phyloP scores from a whole-genome alignment of 2,888 invertebrate genomes.

The Mythimna lalbum region DNA sequence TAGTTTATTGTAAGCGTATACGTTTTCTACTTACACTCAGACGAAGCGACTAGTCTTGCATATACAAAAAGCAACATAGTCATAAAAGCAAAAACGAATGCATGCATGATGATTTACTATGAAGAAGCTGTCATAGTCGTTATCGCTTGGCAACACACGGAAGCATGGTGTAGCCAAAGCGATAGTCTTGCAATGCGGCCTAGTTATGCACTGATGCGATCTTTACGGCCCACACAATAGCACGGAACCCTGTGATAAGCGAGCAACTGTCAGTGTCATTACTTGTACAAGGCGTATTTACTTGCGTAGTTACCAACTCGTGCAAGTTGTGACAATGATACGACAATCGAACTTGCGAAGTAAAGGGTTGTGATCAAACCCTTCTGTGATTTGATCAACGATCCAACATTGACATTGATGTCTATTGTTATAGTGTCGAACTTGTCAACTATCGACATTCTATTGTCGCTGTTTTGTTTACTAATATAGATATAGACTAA shows the following conservation, averaged over 20 bases:
- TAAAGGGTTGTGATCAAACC: slow-evolving; percentile 48
- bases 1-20: too few species aligned
- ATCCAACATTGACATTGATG: slow-evolving; percentile 30
- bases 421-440: slow-evolving; percentile 43
- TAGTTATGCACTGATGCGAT: slow-evolving; percentile 53
- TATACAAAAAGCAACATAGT: background rate
- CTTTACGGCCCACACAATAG: slow-evolving; percentile 45
- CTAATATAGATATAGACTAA: slow-evolving; percentile 10
- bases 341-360: slow-evolving; percentile 35
- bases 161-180: slow-evolving; percentile 31
- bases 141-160: slow-evolving; percentile 50
- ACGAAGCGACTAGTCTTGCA: background rate
- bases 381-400: slow-evolving; percentile 37
- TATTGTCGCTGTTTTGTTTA: slow-evolving; percentile 40
- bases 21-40: background rate
- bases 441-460: slow-evolving; percentile 28
- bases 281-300: slow-evolving; percentile 28
- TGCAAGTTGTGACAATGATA: slow-evolving; percentile 27
- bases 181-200: slow-evolving; percentile 53
- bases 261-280: slow-evolving; percentile 48
- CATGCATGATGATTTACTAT: slow-evolving; percentile 19
- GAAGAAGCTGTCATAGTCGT: slow-evolving; percentile 29
- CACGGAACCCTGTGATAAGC: slow-evolving; percentile 55
- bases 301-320: slow-evolving; percentile 13
- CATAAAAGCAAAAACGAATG: background rate